Evolutionary conservation across 2,888 invertebrate species (phyloP).

Genomic region (Charanyca ferruginea): DNA sequence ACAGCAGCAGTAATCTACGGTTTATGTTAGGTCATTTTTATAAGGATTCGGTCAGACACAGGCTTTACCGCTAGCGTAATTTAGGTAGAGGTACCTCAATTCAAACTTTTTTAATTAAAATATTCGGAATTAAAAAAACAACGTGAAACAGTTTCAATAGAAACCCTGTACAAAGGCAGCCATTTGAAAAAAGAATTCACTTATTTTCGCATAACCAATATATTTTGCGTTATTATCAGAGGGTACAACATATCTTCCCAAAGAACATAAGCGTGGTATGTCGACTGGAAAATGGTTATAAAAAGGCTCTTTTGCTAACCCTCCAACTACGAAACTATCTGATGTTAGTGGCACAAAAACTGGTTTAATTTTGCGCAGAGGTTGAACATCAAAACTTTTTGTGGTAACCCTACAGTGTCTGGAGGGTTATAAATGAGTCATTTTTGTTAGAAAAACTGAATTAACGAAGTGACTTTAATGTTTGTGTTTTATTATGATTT

Average conservation of each 20-base stretch:
- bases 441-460: constrained; percentile 33
- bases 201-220: constrained; percentile 49
- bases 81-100: neutral
- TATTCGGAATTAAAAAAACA: constrained; percentile 6
- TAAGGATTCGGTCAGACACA: neutral
- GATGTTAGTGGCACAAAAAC: constrained; percentile 60
- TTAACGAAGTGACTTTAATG: constrained; percentile 23
- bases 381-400: constrained; percentile 62
- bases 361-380: constrained; percentile 60
- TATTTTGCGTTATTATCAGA: constrained; percentile 50
- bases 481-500: constrained; percentile 46
- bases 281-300: constrained; percentile 63
- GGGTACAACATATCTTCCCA: constrained; percentile 34
- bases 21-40: neutral
- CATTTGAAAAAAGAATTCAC: constrained; percentile 43
- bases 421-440: constrained; percentile 40
- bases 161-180: constrained; percentile 21
- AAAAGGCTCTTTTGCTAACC: constrained; percentile 59
- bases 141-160: constrained; percentile 12
- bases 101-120: constrained; percentile 14
- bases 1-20: too few relatives aligned
- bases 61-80: neutral
- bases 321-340: constrained; percentile 55
- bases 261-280: constrained; percentile 48
- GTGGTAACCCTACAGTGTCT: constrained; percentile 40